A percentile compares a stretch with the other conserved stretches of the same genome.
Evolutionary conservation across 2,888 invertebrate species (phyloP).

Genomic region (Eulithis prunata): DNA sequence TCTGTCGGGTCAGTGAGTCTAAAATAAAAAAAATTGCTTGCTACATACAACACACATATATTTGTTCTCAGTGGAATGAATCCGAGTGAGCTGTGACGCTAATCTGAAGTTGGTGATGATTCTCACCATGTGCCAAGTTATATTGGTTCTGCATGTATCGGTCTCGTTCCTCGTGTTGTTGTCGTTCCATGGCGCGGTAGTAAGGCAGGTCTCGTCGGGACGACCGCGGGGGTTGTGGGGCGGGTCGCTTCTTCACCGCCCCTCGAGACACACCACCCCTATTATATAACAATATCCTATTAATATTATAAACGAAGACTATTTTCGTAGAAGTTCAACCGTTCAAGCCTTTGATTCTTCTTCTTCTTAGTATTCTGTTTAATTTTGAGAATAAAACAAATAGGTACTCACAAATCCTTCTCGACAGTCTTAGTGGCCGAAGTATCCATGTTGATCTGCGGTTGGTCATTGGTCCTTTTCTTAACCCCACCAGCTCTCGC

Average conservation of each 20-base stretch:
- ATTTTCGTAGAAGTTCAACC: too few relatives aligned
- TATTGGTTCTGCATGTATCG: conserved; percentile 57
- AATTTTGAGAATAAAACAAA: not conserved
- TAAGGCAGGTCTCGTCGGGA: conserved; percentile 61
- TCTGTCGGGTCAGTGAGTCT: too few relatives aligned
- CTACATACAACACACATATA: not conserved
- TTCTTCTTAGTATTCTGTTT: too few relatives aligned
- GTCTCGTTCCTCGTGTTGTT: conserved; percentile 59
- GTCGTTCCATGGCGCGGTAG: conserved; percentile 60
- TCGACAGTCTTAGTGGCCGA: conserved; percentile 58
- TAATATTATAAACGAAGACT: too few relatives aligned
- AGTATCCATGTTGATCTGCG: conserved; percentile 67
- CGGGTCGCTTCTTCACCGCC: conserved; percentile 70
- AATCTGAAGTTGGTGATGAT: too few relatives aligned
- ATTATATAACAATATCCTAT: not conserved
- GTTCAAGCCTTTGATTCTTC: too few relatives aligned
- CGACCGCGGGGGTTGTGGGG: conserved; percentile 55
- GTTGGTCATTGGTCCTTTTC: conserved; percentile 75
- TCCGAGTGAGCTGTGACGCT: too few relatives aligned
- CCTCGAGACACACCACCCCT: conserved; percentile 52
- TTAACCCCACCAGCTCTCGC: conserved; percentile 39
- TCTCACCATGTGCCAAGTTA: conserved; percentile 64
- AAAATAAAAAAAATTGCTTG: too few relatives aligned
- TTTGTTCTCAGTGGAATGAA: not conserved
- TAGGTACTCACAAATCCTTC: conserved; percentile 63